phyloP scores from a whole-genome alignment of 1,140 invertebrate genomes.

The Aphis craccivora region DNA sequence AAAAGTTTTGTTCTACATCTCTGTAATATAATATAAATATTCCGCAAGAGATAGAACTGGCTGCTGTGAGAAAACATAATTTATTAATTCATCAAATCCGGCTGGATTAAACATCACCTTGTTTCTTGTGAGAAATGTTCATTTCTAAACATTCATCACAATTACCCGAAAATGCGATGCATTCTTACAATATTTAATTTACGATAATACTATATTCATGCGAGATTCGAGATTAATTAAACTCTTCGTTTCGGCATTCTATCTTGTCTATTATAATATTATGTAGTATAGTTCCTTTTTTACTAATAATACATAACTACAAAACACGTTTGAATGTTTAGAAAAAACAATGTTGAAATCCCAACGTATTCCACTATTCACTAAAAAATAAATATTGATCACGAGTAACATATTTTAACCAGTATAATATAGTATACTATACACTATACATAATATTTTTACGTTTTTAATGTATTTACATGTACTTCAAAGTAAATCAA shows the following conservation, averaged over 20 bases:
- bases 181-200: not conserved
- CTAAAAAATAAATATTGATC: not conserved
- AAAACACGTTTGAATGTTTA: not conserved
- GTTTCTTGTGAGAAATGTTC: not conserved
- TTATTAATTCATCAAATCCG: not conserved
- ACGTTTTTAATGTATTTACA: not conserved
- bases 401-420: not conserved
- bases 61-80: not conserved
- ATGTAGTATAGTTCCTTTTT: not conserved
- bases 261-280: not conserved
- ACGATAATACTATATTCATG: not conserved
- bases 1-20: not conserved
- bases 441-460: not conserved
- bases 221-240: not conserved
- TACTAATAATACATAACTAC: not conserved
- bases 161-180: not conserved
- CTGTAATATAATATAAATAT: not conserved
- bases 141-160: not conserved
- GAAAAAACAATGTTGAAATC: no score
- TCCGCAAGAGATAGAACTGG: not conserved
- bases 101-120: not conserved
- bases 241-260: not conserved
- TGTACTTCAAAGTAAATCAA: not conserved
- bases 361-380: no score
- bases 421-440: not conserved